These are phyloP conservation scores for Harpalus rufipes DNA, from an alignment of 2,888 invertebrate species.

Conservation along the genomic window DNA sequence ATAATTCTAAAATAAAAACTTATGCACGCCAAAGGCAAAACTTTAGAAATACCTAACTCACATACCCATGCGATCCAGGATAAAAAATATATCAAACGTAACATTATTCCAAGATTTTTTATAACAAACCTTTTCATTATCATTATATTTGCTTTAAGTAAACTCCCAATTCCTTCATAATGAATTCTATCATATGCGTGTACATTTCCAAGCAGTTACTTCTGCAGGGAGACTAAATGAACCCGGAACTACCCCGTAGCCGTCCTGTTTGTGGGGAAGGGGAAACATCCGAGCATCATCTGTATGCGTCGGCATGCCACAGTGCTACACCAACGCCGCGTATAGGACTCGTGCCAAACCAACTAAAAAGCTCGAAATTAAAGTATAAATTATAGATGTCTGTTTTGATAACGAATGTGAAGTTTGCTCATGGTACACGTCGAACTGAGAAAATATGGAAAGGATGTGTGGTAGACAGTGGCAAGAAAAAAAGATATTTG, in stretches of 20 bases:
- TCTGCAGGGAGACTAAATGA: conserved; percentile 10
- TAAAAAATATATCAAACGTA: too few relatives aligned
- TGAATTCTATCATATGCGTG: not conserved
- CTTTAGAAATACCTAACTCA: too few relatives aligned
- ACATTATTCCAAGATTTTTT: too few relatives aligned
- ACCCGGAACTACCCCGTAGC: conserved; percentile 1
- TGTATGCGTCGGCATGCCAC: conserved; percentile 37
- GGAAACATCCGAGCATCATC: conserved; percentile 27
- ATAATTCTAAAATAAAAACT: too few relatives aligned
- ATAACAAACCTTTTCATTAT: too few relatives aligned
- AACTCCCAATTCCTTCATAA: not conserved
- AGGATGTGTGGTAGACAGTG: not conserved
- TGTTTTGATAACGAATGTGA: conserved; percentile 57
- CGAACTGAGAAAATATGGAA: not conserved
- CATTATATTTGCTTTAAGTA: too few relatives aligned
- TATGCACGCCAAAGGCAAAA: too few relatives aligned
- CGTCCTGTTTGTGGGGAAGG: not conserved
- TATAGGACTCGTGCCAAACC: conserved; percentile 15
- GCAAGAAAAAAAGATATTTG: too few relatives aligned
- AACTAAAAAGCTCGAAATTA: conserved; percentile 61
- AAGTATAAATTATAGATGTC: conserved; percentile 62
- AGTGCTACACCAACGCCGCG: not conserved
- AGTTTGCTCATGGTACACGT: conserved; percentile 2
- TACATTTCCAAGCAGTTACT: not conserved
- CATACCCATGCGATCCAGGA: too few relatives aligned